Conservation (phyloP, 2,888 invertebrate genomes). For the Oscheius sp. region DNA sequence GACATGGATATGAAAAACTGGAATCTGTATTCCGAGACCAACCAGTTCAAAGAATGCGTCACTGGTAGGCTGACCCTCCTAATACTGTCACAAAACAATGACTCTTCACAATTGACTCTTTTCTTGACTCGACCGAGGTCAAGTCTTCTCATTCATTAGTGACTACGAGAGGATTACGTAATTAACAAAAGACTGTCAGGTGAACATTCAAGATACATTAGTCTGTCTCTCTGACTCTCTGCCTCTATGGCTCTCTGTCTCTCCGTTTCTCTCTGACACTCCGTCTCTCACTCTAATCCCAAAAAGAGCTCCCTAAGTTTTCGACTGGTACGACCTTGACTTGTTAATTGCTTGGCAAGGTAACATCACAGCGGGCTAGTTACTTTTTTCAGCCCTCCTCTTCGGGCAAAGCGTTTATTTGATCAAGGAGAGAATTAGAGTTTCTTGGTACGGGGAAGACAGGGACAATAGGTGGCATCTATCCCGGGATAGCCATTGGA, state of each 20-base stretch:
- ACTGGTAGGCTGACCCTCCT: too few species aligned
- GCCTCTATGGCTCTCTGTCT: too few species aligned
- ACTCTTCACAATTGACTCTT: conserved; percentile 23
- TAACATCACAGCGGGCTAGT: conserved; percentile 3
- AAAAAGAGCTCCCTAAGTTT: background rate
- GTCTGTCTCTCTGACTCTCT: too few species aligned
- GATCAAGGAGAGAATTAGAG: background rate
- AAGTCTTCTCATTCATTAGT: conserved; percentile 17
- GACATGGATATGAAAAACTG: conserved; percentile 1
- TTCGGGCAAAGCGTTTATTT: conserved; percentile 5
- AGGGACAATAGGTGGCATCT: conserved; percentile 54
- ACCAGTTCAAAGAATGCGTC: too few species aligned
- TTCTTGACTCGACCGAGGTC: conserved; percentile 12
- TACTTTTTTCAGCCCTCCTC: background rate
- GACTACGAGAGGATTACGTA: conserved; percentile 7
- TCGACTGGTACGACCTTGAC: conserved; percentile 14
- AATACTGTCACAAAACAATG: conserved; percentile 14
- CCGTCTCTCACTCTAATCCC: background rate
- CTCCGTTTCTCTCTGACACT: background rate
- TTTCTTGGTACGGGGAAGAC: conserved; percentile 39
- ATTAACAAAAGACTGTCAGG: background rate
- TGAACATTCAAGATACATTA: background rate
- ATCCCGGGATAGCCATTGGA: conserved; percentile 41
- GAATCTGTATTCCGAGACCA: background rate
- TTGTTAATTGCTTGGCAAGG: conserved; percentile 11